Evolutionary conservation across 1,140 invertebrate species (phyloP).

Genomic region (silkworm (Bombyx mori)): DNA sequence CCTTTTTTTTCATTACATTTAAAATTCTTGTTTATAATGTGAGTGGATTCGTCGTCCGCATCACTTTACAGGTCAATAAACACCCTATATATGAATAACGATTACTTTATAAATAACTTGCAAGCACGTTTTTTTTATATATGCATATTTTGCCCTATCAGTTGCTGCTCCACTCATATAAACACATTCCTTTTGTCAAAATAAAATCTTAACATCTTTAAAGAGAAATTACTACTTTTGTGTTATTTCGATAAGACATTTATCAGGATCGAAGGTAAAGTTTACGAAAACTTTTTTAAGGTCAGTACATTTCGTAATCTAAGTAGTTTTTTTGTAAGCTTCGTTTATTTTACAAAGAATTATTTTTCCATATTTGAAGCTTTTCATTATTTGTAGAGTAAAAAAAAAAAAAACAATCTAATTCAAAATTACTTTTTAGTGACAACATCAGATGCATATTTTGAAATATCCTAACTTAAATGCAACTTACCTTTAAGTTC

Average conservation of each 20-base stretch:
- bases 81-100: conserved; percentile 25
- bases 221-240: too few species aligned
- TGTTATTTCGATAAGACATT: too few species aligned
- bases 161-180: too few species aligned
- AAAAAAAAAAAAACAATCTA: background rate
- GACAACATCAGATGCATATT: too few species aligned
- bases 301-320: too few species aligned
- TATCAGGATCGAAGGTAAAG: too few species aligned
- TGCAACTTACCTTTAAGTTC: conserved; percentile 47
- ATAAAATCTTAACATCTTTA: too few species aligned
- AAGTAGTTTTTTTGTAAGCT: background rate
- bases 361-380: background rate
- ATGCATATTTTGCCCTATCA: too few species aligned
- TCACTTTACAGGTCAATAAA: conserved; percentile 36
- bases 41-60: background rate
- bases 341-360: background rate
- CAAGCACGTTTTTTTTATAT: conserved; percentile 1
- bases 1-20: too few species aligned
- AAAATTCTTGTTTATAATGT: too few species aligned
- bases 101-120: conserved; percentile 16
- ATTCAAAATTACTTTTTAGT: conserved; percentile 2
- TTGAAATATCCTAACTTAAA: background rate
- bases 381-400: background rate
- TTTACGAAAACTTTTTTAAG: too few species aligned
- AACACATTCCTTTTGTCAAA: too few species aligned